phyloP scores from a whole-genome alignment of 2,797 vertebrate species.

The Hypotaenidia okinawae region DNA sequence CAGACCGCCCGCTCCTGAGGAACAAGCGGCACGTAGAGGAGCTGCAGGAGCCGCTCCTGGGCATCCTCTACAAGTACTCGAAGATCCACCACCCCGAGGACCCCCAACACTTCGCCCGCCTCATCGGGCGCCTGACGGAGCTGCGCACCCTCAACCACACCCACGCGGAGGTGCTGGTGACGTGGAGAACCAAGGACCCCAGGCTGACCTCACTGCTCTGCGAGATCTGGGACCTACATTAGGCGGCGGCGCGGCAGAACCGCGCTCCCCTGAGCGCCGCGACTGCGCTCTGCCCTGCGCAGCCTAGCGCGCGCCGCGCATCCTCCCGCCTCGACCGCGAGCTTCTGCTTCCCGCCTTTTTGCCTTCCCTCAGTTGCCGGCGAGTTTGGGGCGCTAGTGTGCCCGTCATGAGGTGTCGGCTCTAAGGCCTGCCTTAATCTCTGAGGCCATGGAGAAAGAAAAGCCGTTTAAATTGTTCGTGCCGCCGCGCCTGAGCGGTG shows the following conservation, averaged over 20 bases:
- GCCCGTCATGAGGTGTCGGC: rapidly evolving
- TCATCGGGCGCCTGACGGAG: constrained; percentile 78
- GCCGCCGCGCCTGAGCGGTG: constrained; percentile 68
- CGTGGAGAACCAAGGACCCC: constrained; percentile 68
- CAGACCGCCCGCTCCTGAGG: constrained; percentile 78
- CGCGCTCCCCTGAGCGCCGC: rapidly evolving
- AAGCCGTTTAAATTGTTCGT: constrained; percentile 74
- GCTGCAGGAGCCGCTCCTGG: constrained; percentile 79
- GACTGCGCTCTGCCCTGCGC: not conserved
- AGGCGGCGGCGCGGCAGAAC: rapidly evolving
- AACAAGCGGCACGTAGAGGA: constrained; percentile 79
- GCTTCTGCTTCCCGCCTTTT: not conserved
- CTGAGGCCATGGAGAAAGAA: constrained; percentile 73
- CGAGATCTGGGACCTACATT: constrained; percentile 73
- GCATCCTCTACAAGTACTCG: constrained; percentile 80
- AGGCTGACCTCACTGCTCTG: constrained; percentile 60
- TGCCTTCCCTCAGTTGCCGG: not conserved
- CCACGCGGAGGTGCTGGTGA: constrained; percentile 76
- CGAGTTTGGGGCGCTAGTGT: rapidly evolving
- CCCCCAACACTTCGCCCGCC: constrained; percentile 78
- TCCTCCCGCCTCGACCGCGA: not conserved
- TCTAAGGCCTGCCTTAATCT: rapidly evolving
- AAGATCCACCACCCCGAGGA: constrained; percentile 79
- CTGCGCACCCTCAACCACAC: constrained; percentile 79
- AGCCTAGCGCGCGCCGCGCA: not conserved